These are phyloP conservation scores for Andinoacara biseriatus DNA, from an alignment of 2,113 vertebrate genomes.

Conservation along the genomic window DNA sequence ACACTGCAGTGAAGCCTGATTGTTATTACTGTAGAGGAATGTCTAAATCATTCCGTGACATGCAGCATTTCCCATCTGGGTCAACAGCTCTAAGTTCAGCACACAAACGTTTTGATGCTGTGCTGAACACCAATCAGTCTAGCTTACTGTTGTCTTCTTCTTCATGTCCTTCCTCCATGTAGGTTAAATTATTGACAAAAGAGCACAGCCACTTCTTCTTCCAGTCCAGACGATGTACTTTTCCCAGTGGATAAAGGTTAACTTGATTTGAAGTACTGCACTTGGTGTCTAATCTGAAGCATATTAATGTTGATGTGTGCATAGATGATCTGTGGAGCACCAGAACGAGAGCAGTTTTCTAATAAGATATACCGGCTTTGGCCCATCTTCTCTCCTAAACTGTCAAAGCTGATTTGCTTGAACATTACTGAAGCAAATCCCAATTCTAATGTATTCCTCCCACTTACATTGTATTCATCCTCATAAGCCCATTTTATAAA, in stretches of 20 bases:
- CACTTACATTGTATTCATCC: background rate
- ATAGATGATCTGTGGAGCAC: background rate
- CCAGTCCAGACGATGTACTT: background rate
- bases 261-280: background rate
- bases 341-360: conserved; percentile 8
- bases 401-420: conserved; percentile 18
- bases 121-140: background rate
- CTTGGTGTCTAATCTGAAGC: conserved; percentile 7
- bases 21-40: conserved; percentile 19
- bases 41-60: conserved; percentile 21
- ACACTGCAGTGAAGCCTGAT: background rate
- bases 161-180: background rate
- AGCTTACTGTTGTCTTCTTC: background rate
- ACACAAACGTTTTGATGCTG: background rate
- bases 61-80: background rate
- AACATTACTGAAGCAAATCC: background rate
- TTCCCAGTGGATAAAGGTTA: background rate
- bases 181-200: background rate
- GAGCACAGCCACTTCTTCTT: background rate
- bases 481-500: background rate
- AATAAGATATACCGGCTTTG: background rate
- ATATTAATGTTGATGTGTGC: background rate
- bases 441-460: background rate
- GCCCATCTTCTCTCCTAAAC: background rate
- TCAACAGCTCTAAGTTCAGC: background rate